Conservation (phyloP, 35 echinoderm and acorn worm species). For the Strongylocentrotus purpuratus region DNA sequence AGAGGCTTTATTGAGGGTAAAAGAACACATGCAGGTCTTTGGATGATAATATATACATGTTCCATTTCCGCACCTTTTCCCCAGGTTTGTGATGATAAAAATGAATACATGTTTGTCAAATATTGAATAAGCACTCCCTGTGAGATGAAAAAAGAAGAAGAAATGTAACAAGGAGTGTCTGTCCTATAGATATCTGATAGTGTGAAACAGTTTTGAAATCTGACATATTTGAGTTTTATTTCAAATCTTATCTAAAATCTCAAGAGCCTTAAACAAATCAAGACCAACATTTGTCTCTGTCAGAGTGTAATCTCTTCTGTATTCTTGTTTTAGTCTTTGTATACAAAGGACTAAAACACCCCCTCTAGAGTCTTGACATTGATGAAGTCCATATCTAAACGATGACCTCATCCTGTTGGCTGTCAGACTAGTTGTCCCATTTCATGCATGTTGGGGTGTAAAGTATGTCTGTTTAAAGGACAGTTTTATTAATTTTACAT, state of each 20-base stretch:
- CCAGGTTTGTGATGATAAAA: background rate
- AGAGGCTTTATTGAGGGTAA: no score
- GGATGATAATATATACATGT: background rate
- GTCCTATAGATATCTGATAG: background rate
- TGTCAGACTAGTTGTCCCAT: background rate
- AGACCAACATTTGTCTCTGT: conserved; percentile 10
- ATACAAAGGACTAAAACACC: background rate
- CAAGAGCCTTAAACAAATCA: background rate
- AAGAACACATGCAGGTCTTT: background rate
- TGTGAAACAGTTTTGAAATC: background rate
- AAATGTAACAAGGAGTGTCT: background rate
- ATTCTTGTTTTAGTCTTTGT: background rate
- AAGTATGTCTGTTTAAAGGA: no score
- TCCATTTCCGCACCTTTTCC: background rate
- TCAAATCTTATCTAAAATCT: background rate
- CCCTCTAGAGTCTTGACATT: background rate
- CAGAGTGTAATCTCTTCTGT: background rate
- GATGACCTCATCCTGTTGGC: background rate
- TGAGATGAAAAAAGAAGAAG: background rate
- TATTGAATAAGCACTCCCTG: background rate
- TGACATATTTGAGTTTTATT: background rate
- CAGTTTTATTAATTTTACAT: no score
- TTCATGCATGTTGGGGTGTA: background rate
- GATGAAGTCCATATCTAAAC: background rate
- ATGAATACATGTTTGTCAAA: background rate